Percentiles rank a stretch among this genome's conserved stretches.
Evolutionary conservation across 2,113 vertebrate genomes (phyloP).

Genomic region (Pelmatolapia mariae): DNA sequence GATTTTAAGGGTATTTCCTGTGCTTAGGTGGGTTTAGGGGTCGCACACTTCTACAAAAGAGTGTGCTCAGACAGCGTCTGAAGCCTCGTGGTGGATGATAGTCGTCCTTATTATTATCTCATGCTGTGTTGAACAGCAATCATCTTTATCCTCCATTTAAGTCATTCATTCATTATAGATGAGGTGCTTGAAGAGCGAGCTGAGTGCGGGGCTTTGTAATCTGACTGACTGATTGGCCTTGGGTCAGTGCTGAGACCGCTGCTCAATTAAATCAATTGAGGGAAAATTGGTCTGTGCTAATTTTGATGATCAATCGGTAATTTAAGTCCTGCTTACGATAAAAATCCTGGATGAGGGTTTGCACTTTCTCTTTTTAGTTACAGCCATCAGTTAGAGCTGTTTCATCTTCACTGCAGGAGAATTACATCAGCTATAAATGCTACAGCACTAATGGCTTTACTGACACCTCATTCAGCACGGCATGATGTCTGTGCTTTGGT

Average conservation of each 20-base stretch:
- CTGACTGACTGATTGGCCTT: neutral
- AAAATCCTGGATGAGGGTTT: neutral
- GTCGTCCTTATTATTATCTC: neutral
- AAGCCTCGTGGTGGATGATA: neutral
- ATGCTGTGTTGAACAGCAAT: neutral
- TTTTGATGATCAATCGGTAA: neutral
- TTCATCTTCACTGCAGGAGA: neutral
- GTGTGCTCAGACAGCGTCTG: neutral
- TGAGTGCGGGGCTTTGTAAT: neutral
- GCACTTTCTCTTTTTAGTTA: neutral
- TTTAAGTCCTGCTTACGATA: neutral
- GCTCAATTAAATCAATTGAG: neutral
- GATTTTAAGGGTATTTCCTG: neutral
- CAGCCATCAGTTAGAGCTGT: neutral
- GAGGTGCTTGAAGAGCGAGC: neutral
- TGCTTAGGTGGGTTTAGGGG: neutral
- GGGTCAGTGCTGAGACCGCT: neutral
- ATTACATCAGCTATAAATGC: neutral
- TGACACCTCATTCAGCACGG: neutral
- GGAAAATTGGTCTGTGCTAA: neutral
- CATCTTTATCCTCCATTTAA: neutral
- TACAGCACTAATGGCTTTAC: neutral
- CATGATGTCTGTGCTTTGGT: fast-evolving
- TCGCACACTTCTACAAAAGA: neutral
- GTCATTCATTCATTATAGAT: neutral